A percentile compares a stretch with the other conserved stretches of the same genome.
These are phyloP conservation scores for Pseudorasbora parva DNA, from an alignment of 2,113 vertebrate genomes.

Conservation along the genomic window DNA sequence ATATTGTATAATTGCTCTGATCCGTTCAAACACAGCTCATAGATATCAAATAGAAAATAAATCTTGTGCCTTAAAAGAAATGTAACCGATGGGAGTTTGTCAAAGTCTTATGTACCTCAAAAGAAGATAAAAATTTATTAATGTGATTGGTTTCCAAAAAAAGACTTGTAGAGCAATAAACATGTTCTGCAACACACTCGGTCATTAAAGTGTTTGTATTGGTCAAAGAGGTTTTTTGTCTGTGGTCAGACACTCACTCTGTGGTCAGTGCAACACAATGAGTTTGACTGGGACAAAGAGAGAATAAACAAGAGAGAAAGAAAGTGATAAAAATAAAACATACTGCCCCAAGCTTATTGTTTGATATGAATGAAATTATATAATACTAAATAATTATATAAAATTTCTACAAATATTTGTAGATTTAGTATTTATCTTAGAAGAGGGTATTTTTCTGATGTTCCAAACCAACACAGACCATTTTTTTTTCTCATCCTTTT, in stretches of 20 bases:
- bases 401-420: neutral
- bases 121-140: too few species aligned
- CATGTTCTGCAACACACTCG: constrained; percentile 82
- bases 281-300: constrained; percentile 58
- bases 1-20: neutral
- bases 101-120: neutral
- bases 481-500: neutral
- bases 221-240: constrained; percentile 87
- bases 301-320: constrained; percentile 65
- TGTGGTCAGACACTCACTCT: constrained; percentile 73
- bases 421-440: constrained; percentile 69
- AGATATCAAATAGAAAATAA: neutral
- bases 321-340: constrained; percentile 61
- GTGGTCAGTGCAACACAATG: constrained; percentile 67
- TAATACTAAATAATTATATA: neutral
- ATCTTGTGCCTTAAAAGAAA: neutral
- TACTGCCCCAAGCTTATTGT: neutral
- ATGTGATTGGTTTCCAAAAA: neutral
- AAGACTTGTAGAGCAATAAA: constrained; percentile 58
- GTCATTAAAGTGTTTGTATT: constrained; percentile 79
- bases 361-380: constrained; percentile 3
- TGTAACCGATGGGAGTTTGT: neutral
- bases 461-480: neutral
- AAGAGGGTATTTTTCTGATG: neutral
- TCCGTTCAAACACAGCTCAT: neutral